These are phyloP conservation scores for Sarotherodon lohbergeri DNA, from an alignment of 2,113 vertebrate genomes.

Conservation along the genomic window DNA sequence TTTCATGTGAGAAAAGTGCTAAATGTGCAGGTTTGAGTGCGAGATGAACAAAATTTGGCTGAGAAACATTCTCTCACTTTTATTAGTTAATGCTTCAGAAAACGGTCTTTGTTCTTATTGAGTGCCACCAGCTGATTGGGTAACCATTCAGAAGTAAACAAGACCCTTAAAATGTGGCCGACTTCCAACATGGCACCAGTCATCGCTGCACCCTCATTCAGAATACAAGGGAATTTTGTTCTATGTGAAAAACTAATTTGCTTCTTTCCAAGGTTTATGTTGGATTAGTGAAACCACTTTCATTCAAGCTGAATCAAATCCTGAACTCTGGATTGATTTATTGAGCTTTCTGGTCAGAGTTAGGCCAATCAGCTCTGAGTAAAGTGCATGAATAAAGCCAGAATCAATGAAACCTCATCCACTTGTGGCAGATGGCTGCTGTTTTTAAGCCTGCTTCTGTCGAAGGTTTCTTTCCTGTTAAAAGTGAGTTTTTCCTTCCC, in stretches of 20 bases:
- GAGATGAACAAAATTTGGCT: not conserved
- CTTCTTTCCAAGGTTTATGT: not conserved
- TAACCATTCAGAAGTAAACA: not conserved
- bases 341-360: accelerated
- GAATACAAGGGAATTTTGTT: not conserved
- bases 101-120: not conserved
- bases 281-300: not conserved
- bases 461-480: accelerated
- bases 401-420: accelerated
- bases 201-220: not conserved
- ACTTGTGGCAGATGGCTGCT: accelerated
- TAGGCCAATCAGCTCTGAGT: accelerated
- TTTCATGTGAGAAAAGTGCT: not conserved
- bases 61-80: not conserved
- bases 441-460: accelerated
- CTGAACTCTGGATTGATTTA: not conserved
- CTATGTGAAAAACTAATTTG: not conserved
- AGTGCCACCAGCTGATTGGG: not conserved
- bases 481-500: not conserved
- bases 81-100: not conserved
- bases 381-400: not conserved
- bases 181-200: not conserved
- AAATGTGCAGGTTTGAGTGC: not conserved
- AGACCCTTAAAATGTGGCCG: not conserved
- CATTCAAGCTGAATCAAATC: accelerated